Base-by-base conservation (phyloP, 2,888 invertebrate species). In the Aricia artaxerxes region DNA sequence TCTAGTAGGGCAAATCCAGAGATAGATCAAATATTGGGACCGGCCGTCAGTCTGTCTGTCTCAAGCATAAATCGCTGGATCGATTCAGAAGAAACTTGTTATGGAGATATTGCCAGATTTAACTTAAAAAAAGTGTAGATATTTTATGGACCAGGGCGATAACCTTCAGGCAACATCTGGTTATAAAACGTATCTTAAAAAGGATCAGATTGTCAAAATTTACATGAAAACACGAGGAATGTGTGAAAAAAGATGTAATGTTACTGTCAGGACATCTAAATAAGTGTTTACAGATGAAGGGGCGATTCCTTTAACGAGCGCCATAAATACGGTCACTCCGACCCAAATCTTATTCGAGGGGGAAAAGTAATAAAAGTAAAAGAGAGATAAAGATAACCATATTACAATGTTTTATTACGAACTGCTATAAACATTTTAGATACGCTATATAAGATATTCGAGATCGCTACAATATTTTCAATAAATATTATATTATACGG, bases 301-400 rank as follows among this genome's bases (percentile, higher is more conserved):
- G 31, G 53, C 76, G 76, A 57, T 57, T 35, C 57, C 31, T 76
- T 76, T 76, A 76, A 76, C 76, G 76, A 76, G 24, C 75, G 75
- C 49, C 7, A 75, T 75, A 75, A 75, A 57, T 76, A 76, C 53
- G 76, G 76, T 76, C 53, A 76, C 16, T 53, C 76, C 57, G 76
- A 76, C 76, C 76, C 76, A 76, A 76, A 76, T 76, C 76, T 76
- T 76, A 76, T 76, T 76, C 53, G 76, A 76, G 76, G 76, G 76
- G 75, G 75, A 57, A 31, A 76, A 35, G 76, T 76, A 76, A 76
- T 76, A 76, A 57, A 76, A 76, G 76, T 76, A 76, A 76, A 76
- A 57, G 76, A 75, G 75, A 76, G 76, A 76, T 76, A 76, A 76
- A 76, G 76, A 76, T 76, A 76, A 57, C 53, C 57, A 76, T 76